Percentiles rank a stretch among this genome's conserved stretches.
Conservation (phyloP, 2,888 invertebrate genomes). For the Calameuta idolon region DNA sequence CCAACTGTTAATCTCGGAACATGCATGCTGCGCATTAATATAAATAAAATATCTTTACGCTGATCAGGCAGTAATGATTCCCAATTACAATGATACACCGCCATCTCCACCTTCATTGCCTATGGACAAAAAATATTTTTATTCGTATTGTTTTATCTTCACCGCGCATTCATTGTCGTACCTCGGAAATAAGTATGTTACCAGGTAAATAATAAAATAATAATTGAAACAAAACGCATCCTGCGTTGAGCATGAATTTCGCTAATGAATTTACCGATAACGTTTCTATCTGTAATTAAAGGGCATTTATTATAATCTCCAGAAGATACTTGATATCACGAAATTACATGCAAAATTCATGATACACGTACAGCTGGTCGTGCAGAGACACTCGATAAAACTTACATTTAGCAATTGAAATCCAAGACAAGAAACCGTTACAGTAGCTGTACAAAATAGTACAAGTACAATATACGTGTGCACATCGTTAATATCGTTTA, state of each 20-base stretch:
- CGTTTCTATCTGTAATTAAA: conserved; percentile 10
- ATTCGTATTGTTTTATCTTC: not conserved
- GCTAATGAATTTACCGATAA: not conserved
- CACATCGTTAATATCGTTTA: conserved; percentile 27
- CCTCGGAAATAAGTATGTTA: conserved; percentile 31
- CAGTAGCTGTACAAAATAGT: conserved; percentile 32
- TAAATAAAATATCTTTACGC: conserved; percentile 27
- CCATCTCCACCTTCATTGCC: conserved; percentile 26
- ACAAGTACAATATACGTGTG: conserved; percentile 33
- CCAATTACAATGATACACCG: conserved; percentile 33
- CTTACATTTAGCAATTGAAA: conserved; percentile 33
- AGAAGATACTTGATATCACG: conserved; percentile 14
- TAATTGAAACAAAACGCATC: conserved; percentile 33
- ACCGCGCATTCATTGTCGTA: conserved; percentile 10
- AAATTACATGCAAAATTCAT: not conserved
- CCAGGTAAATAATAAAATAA: conserved; percentile 36
- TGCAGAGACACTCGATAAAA: not conserved
- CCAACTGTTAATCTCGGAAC: conserved; percentile 29
- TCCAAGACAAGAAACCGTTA: conserved; percentile 36
- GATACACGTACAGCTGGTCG: not conserved
- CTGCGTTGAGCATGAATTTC: conserved; percentile 27
- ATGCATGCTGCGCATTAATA: conserved; percentile 30
- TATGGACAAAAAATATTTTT: not conserved
- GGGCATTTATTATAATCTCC: conserved; percentile 18
- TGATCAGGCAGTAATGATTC: conserved; percentile 23